Evolutionary conservation across 2,888 invertebrate genomes (phyloP), one percentile per base, ranked within the genome.

Genomic region (Rhingia campestris): DNA sequence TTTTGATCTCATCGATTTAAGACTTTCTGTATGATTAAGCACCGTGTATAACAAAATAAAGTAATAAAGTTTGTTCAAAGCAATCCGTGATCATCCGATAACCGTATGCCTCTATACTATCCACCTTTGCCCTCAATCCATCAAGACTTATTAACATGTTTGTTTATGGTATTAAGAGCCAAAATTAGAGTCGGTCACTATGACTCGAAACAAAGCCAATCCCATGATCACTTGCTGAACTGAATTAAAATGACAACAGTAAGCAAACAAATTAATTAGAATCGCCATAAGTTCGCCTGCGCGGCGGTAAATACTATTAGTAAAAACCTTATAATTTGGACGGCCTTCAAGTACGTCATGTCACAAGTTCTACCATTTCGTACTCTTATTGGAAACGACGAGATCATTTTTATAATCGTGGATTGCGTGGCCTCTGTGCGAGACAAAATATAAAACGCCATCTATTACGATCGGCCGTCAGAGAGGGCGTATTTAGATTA

Each of bases 251-350:
- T 43, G 12, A 41, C 49, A n/a, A 47, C 72, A 49, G 33, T 53
- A 59, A 73, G 58, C 72, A 81, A 76, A 81, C 77, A 82, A 64
- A 79, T 74, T 69, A 79, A 82, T 82, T 82, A 82, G 73, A 77
- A 74, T 59, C 58, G 43, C 58, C 51, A 82, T 69, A 79, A 73
- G 43, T 7, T 7, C 47, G 56, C 37, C 6, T 2, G 6, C 35
- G 43, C 12, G 12, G 45, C 12, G 12, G 12, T 10, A 7, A 6
- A 4, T 9, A 30, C 49, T 14, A 22, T 14, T 7, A 37, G 9
- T 37, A 32, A 49, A 51, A 32, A 53, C 51, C 66, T 32, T 6
- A 58, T 47, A 5, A 35, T 37, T 9, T 22, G 7, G 14, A 22
- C 30, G 64, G 51, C 73, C 73, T 79, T 64, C 66, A 39, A 14